Percentiles rank a stretch among this genome's conserved stretches.
Evolutionary conservation across 2,888 invertebrate genomes (phyloP).

Genomic region (Agonopterix alstromeriana): DNA sequence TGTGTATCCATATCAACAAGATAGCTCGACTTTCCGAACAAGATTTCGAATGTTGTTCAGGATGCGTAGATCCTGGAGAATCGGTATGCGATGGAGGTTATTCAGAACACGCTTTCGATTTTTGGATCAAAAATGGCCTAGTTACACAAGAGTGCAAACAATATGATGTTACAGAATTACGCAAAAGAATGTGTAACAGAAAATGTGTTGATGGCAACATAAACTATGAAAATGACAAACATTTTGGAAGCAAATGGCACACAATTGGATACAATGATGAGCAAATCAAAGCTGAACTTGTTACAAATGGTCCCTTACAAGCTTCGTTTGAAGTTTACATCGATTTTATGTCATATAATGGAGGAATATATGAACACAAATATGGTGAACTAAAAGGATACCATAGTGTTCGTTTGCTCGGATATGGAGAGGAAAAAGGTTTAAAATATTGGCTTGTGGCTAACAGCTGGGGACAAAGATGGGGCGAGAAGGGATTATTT

Average conservation of each 20-base stretch:
- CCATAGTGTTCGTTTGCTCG: conserved; percentile 86
- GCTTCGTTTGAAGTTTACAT: conserved; percentile 84
- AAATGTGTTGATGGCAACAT: conserved; percentile 77
- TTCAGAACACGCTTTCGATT: background rate
- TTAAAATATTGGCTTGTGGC: conserved; percentile 88
- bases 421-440: conserved; percentile 85
- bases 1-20: conserved; percentile 83
- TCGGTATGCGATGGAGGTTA: background rate
- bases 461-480: conserved; percentile 87
- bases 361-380: conserved; percentile 1
- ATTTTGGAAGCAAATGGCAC: conserved; percentile 72
- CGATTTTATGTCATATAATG: background rate
- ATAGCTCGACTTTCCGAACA: conserved; percentile 81
- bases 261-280: conserved; percentile 68
- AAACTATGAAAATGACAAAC: conserved; percentile 79
- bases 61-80: conserved; percentile 42
- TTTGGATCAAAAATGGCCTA: background rate
- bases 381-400: background rate
- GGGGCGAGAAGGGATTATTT: conserved; percentile 7
- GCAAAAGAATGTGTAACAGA: conserved; percentile 63
- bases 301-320: conserved; percentile 87
- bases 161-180: background rate
- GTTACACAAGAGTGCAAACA: background rate
- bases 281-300: conserved; percentile 84
- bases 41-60: conserved; percentile 78